These are phyloP conservation scores for Pituophis catenifer DNA, from an alignment of 2,113 vertebrate species.

Conservation along the genomic window DNA sequence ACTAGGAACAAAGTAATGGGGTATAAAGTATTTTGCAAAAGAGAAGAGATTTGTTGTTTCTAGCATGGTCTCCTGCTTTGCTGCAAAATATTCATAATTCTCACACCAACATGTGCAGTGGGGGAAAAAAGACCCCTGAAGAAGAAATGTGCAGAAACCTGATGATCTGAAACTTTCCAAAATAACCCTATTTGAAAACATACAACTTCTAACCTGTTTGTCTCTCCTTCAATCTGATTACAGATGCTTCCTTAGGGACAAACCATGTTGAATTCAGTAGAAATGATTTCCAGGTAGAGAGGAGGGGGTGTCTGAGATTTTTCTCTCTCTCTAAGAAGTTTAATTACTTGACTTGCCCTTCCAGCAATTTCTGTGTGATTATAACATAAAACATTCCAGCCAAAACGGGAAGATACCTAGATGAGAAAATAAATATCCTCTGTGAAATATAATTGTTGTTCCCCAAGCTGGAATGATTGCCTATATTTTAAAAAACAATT, in stretches of 20 bases:
- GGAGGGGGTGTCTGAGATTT: not conserved
- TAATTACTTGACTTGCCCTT: constrained; percentile 40
- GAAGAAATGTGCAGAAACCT: not conserved
- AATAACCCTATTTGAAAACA: not conserved
- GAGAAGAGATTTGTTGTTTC: not conserved
- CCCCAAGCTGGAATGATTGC: constrained; percentile 39
- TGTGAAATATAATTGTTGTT: constrained; percentile 53
- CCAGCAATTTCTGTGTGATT: constrained; percentile 54
- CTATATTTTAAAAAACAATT: constrained; percentile 48
- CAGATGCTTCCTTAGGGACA: not conserved
- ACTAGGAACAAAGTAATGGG: not conserved
- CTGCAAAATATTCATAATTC: not conserved
- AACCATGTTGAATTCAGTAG: not conserved
- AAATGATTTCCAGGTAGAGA: not conserved
- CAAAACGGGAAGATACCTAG: constrained; percentile 51
- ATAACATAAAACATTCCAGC: constrained; percentile 42
- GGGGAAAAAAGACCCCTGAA: not conserved
- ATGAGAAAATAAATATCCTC: constrained; percentile 50
- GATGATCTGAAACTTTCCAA: not conserved
- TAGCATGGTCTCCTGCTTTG: not conserved
- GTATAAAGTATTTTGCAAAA: not conserved
- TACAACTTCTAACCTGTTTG: not conserved
- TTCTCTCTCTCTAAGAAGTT: constrained; percentile 6
- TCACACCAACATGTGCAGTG: not conserved
- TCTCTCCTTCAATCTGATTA: constrained; percentile 24